A percentile compares a stretch with the other conserved stretches of the same genome.
Evolutionary conservation across 1,140 invertebrate genomes (phyloP).

Genomic region (Asbolus verrucosus): DNA sequence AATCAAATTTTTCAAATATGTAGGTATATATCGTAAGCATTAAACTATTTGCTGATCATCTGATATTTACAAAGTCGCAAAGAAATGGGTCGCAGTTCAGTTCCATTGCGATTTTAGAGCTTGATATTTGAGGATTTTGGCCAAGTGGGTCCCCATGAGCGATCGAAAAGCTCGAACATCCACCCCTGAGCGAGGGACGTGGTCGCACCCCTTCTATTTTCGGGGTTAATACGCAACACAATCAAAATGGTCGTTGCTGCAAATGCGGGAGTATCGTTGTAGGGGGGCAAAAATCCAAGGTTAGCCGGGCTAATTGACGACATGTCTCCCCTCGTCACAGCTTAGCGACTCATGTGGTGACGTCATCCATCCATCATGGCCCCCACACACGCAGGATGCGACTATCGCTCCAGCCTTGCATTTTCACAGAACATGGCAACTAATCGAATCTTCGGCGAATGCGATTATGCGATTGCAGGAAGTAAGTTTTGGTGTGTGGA

Average conservation of each 20-base stretch:
- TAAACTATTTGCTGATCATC: no score
- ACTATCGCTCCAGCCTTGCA: no score
- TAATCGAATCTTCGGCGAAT: constrained; percentile 2
- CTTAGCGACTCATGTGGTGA: constrained; percentile 41
- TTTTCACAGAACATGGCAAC: constrained; percentile 1
- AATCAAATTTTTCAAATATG: no score
- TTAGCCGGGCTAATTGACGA: constrained; percentile 41
- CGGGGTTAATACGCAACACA: no score
- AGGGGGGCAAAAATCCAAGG: constrained; percentile 34
- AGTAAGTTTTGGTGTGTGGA: neutral
- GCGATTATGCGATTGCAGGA: constrained; percentile 1
- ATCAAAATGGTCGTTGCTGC: constrained; percentile 39
- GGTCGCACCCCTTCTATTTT: constrained; percentile 6
- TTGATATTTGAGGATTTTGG: no score
- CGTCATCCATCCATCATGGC: constrained; percentile 45
- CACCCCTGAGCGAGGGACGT: neutral
- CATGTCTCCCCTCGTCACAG: constrained; percentile 43
- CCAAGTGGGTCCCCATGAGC: no score
- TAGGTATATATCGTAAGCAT: no score
- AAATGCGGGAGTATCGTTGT: neutral
- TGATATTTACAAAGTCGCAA: no score
- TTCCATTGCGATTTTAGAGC: no score
- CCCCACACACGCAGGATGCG: no score
- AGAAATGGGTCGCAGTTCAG: no score
- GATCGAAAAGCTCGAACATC: neutral